Evolutionary conservation across 2,113 vertebrate species (phyloP).

Genomic region (Cheilinus undulatus): DNA sequence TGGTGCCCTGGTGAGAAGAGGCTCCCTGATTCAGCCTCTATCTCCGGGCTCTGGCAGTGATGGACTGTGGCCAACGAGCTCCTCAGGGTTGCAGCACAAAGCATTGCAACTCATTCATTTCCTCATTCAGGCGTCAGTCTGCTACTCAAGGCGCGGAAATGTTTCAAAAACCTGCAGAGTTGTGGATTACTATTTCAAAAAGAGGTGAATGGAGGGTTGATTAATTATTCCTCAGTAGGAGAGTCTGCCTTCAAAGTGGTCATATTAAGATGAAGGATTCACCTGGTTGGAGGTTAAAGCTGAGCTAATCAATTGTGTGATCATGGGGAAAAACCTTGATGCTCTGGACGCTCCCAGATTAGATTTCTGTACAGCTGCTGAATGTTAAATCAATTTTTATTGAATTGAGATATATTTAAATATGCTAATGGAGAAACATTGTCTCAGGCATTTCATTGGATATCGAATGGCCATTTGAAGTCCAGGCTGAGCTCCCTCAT

Average conservation of each 20-base stretch:
- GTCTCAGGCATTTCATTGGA: slow-evolving; percentile 22
- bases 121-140: slow-evolving; percentile 33
- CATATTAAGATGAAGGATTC: slow-evolving; percentile 21
- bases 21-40: slow-evolving; percentile 51
- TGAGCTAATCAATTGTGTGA: slow-evolving; percentile 22
- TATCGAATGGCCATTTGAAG: slow-evolving; percentile 22
- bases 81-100: slow-evolving; percentile 48
- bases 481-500: slow-evolving; percentile 23
- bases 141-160: slow-evolving; percentile 13
- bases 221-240: slow-evolving; percentile 32
- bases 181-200: too few relatives aligned
- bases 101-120: slow-evolving; percentile 48
- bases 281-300: slow-evolving; percentile 5
- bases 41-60: slow-evolving; percentile 59
- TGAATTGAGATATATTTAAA: slow-evolving; percentile 10
- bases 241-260: slow-evolving; percentile 14
- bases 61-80: slow-evolving; percentile 43
- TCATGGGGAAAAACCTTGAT: slow-evolving; percentile 3
- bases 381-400: not conserved
- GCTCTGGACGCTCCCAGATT: not conserved
- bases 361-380: not conserved
- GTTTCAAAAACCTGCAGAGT: too few relatives aligned
- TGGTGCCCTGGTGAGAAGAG: slow-evolving; percentile 31
- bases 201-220: too few relatives aligned
- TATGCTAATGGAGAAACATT: slow-evolving; percentile 20